phyloP scores from a whole-genome alignment of 1,140 invertebrate genomes.

The Drosophila neocordata region DNA sequence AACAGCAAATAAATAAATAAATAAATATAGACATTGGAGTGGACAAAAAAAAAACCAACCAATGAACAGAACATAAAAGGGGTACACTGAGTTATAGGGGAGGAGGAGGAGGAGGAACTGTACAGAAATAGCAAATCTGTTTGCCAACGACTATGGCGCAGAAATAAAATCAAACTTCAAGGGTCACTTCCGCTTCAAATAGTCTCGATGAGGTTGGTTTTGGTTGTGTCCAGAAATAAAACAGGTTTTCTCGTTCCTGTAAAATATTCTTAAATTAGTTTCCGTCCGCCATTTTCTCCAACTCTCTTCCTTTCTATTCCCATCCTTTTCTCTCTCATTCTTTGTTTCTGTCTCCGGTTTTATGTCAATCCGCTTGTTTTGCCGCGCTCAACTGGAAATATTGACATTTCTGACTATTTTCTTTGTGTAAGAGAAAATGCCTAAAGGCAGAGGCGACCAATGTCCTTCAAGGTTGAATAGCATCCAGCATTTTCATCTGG shows the following conservation, averaged over 20 bases:
- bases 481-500: background rate
- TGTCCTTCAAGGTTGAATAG: constrained; percentile 5
- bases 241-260: constrained; percentile 34
- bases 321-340: background rate
- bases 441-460: background rate
- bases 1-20: constrained; percentile 60
- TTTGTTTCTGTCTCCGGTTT: constrained; percentile 31
- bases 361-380: constrained; percentile 61
- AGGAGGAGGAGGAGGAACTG: background rate
- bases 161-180: constrained; percentile 80
- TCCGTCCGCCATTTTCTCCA: constrained; percentile 25
- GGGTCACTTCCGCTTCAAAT: constrained; percentile 79
- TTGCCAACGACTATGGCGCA: constrained; percentile 57
- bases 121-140: constrained; percentile 37
- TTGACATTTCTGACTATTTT: constrained; percentile 58
- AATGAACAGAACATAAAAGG: background rate
- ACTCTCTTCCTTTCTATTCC: background rate
- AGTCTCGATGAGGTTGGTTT: constrained; percentile 16
- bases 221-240: constrained; percentile 41
- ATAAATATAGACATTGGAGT: constrained; percentile 45
- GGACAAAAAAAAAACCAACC: background rate
- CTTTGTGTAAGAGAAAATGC: constrained; percentile 16
- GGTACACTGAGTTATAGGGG: too few relatives aligned
- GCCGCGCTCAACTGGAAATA: constrained; percentile 68
- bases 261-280: constrained; percentile 74